Conservation (phyloP, 2,113 vertebrate species). For the Odontophorus gujanensis region DNA sequence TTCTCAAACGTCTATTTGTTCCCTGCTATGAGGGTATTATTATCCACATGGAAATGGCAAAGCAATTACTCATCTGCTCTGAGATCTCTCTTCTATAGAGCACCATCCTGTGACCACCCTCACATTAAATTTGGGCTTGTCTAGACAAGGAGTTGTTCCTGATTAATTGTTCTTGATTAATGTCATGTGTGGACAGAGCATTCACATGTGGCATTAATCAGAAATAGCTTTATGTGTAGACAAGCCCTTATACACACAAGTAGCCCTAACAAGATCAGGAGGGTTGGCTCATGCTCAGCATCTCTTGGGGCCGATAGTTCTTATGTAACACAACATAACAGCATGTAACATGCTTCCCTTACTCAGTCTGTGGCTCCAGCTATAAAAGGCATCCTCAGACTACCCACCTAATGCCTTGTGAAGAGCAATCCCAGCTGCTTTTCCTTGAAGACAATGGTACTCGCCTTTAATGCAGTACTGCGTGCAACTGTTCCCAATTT, state of each 20-base stretch:
- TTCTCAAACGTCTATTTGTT: background rate
- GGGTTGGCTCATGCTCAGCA: background rate
- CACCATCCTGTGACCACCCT: conserved; percentile 26
- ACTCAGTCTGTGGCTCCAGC: background rate
- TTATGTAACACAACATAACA: background rate
- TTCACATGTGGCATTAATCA: conserved; percentile 30
- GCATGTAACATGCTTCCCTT: background rate
- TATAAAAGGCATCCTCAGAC: background rate
- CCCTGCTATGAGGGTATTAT: background rate
- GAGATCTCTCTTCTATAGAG: background rate
- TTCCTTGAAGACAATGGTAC: background rate
- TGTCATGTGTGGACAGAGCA: conserved; percentile 22
- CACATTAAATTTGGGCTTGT: conserved; percentile 47
- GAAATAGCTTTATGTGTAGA: conserved; percentile 11
- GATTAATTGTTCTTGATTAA: conserved; percentile 58
- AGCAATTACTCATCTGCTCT: conserved; percentile 27
- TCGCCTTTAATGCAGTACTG: background rate
- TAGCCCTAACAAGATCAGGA: background rate
- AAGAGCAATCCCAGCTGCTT: background rate
- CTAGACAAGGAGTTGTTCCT: conserved; percentile 2
- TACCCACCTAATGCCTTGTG: background rate
- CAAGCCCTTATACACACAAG: background rate
- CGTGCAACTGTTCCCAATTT: background rate
- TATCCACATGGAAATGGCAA: background rate
- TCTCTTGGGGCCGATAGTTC: background rate